Base-by-base conservation (phyloP, 2,113 vertebrate species). In the Xiphorhynchus elegans region DNA sequence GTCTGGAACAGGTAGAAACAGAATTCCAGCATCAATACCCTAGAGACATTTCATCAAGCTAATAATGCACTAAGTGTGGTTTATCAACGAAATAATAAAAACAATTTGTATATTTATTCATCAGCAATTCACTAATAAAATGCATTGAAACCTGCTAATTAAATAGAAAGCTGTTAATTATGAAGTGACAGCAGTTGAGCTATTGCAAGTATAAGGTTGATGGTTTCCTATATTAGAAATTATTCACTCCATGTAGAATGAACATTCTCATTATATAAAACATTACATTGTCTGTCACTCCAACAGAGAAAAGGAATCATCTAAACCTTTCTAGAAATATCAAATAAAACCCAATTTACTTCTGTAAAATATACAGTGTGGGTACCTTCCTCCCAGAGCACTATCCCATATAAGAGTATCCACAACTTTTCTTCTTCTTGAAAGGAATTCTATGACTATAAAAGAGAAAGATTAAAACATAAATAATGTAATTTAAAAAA, bases 81-180 rank as follows among this genome's bases (percentile, higher is more conserved):
- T 67, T 90, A 82, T 55, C 62, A 75, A 42, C 23, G 63, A 68
- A 85, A 46, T 78, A 82, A 79, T 26, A 85, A 37, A 67, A 74
- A n/a, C 0, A 7, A 40, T 84, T 76, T 1, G 1, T 44, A 64
- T 76, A 25, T 75, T 62, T 80, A 78, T 94, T 80, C 52, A 75
- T 86, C 42, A 69, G 46, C 79, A 96, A 74, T 93, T 93, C 53
- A 69, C 60, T 84, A 89, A 76, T 94, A 89, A 94, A 88, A 95
- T 90, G 37, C 46, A 80, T 93, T 87, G 67, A 93, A 96, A 97
- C 56, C 49, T 74, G 29, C 49, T 93, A 95, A 91, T 94, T 73
- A 95, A 93, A 93, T 64, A 87, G 44, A 18, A 93, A 93, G 72
- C 39, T 93, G 24, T 81, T 95, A 66, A 95, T 95, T 94, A 89